phyloP scores from a whole-genome alignment of 2,888 invertebrate species.

The Netelia melanura region DNA sequence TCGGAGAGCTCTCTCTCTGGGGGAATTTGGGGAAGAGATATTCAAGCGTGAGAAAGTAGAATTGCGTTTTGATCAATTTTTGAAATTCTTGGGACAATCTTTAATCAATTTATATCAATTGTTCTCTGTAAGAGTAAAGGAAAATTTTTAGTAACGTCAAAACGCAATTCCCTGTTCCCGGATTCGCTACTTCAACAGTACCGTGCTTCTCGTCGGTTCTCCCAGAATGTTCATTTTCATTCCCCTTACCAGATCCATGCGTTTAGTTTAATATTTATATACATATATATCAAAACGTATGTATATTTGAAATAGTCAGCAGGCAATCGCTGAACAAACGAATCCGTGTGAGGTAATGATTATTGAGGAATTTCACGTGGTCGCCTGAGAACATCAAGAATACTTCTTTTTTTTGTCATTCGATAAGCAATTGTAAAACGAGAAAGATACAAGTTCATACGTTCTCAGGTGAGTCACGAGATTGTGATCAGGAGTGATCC shows the following conservation, averaged over 20 bases:
- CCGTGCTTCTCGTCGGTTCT: conserved; percentile 28
- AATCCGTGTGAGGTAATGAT: conserved; percentile 49
- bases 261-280: background rate
- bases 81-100: no score
- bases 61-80: conserved; percentile 20
- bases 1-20: background rate
- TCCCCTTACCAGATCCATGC: conserved; percentile 41
- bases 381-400: no score
- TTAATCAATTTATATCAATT: background rate
- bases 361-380: background rate
- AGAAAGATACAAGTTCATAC: background rate
- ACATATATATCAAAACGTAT: background rate
- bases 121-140: background rate
- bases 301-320: conserved; percentile 18
- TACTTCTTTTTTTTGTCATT: background rate
- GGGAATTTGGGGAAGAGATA: conserved; percentile 10
- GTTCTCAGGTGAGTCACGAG: conserved; percentile 9
- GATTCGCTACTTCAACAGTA: conserved; percentile 59
- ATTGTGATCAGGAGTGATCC: conserved; percentile 32
- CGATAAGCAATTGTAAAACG: background rate
- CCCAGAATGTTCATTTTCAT: conserved; percentile 23
- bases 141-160: background rate
- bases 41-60: conserved; percentile 53
- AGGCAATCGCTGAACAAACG: conserved; percentile 61
- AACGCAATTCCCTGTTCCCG: conserved; percentile 51